phyloP scores from a whole-genome alignment of 2,888 invertebrate species.

The Slavum lentiscoides region DNA sequence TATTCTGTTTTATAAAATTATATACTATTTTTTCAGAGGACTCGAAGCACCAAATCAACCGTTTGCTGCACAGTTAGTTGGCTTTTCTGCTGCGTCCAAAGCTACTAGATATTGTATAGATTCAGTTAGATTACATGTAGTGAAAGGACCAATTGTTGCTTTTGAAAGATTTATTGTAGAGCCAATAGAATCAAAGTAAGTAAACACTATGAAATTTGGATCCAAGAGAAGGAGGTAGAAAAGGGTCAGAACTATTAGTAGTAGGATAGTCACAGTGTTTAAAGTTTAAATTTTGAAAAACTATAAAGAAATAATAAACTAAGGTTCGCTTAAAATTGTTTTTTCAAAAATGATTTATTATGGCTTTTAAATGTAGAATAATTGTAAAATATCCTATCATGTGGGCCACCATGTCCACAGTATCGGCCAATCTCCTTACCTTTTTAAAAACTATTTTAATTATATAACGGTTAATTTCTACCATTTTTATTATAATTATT shows the following conservation, averaged over 20 bases:
- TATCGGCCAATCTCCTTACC: too few species aligned
- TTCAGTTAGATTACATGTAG: slow-evolving; percentile 65
- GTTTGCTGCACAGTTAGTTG: slow-evolving; percentile 76
- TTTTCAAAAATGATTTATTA: too few species aligned
- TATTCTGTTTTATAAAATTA: not conserved
- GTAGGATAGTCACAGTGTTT: not conserved
- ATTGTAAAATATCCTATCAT: too few species aligned
- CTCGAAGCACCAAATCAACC: slow-evolving; percentile 66
- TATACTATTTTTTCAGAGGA: slow-evolving; percentile 63
- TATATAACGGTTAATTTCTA: too few species aligned
- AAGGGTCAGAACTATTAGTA: not conserved
- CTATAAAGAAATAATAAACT: too few species aligned
- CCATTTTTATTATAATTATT: too few species aligned
- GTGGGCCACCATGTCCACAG: too few species aligned
- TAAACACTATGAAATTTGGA: not conserved
- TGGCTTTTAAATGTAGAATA: too few species aligned
- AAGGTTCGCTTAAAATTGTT: too few species aligned
- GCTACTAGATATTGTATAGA: slow-evolving; percentile 75
- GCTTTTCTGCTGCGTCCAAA: slow-evolving; percentile 75
- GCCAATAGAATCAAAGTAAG: slow-evolving; percentile 67
- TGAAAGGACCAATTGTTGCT: slow-evolving; percentile 72
- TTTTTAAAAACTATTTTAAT: too few species aligned
- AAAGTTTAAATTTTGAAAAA: too few species aligned
- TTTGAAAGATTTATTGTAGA: slow-evolving; percentile 78
- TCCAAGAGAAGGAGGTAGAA: not conserved